Percentiles rank a stretch among this genome's conserved stretches.
Conservation (phyloP, 2,888 invertebrate genomes). For the Hoplodrina ambigua region DNA sequence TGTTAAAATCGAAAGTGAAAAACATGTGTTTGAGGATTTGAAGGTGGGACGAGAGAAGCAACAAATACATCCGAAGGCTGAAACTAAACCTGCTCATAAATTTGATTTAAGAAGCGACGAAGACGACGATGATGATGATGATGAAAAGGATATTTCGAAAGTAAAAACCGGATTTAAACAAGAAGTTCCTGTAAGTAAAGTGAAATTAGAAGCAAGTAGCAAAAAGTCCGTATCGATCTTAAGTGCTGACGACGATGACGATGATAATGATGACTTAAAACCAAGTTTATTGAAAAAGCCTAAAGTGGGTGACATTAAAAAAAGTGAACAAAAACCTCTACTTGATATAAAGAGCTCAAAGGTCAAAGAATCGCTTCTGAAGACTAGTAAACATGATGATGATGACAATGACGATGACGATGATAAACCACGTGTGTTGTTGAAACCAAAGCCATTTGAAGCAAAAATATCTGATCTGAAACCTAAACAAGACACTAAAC, state of each 20-base stretch:
- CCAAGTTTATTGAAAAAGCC: slow-evolving; percentile 36
- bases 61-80: slow-evolving; percentile 71
- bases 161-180: slow-evolving; percentile 66
- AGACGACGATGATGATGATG: slow-evolving; percentile 71
- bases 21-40: slow-evolving; percentile 75
- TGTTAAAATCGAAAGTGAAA: slow-evolving; percentile 83
- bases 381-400: slow-evolving; percentile 26
- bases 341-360: slow-evolving; percentile 38
- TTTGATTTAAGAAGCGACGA: slow-evolving; percentile 73
- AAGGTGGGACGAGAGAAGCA: slow-evolving; percentile 77
- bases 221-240: slow-evolving; percentile 51
- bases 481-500: slow-evolving; percentile 54
- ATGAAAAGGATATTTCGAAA: slow-evolving; percentile 60
- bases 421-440: slow-evolving; percentile 53
- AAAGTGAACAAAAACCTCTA: slow-evolving; percentile 46
- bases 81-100: slow-evolving; percentile 68
- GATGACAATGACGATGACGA: slow-evolving; percentile 61
- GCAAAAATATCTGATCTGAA: slow-evolving; percentile 39
- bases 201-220: slow-evolving; percentile 51
- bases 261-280: slow-evolving; percentile 57
- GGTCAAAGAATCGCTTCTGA: slow-evolving; percentile 35
- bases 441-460: slow-evolving; percentile 58
- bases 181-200: slow-evolving; percentile 60
- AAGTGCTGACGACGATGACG: slow-evolving; percentile 61
- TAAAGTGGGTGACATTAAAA: slow-evolving; percentile 35